These are phyloP conservation scores for Allygus modestus DNA, from an alignment of 2,888 invertebrate species.

Conservation along the genomic window DNA sequence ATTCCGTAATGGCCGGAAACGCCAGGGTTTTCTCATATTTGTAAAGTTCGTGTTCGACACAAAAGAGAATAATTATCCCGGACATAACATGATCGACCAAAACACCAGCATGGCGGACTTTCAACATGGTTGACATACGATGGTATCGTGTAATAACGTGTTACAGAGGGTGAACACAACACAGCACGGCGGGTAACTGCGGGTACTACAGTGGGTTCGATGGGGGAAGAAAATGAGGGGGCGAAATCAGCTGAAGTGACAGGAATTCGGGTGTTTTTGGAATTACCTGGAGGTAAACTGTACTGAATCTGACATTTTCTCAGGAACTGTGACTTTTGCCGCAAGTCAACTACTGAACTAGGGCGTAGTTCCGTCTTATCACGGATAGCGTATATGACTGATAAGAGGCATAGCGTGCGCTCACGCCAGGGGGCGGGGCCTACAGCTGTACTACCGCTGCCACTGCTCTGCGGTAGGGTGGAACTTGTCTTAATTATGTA, in stretches of 20 bases:
- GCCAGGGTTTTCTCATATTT: constrained; percentile 51
- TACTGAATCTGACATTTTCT: too few species aligned
- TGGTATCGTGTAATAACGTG: constrained; percentile 43
- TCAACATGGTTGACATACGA: constrained; percentile 53
- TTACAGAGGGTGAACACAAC: constrained; percentile 29
- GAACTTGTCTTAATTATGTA: not conserved
- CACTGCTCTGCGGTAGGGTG: not conserved
- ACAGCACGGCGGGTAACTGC: not conserved
- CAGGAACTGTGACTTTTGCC: too few species aligned
- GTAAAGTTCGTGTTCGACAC: constrained; percentile 50
- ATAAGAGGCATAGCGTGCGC: not conserved
- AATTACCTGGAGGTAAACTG: too few species aligned
- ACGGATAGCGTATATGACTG: not conserved
- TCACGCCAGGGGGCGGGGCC: not conserved
- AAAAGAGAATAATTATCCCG: constrained; percentile 41
- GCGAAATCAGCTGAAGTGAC: not conserved
- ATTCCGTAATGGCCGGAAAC: constrained; percentile 38
- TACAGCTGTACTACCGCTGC: not conserved
- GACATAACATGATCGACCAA: constrained; percentile 44
- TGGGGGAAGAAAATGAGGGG: not conserved
- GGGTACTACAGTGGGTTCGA: not conserved
- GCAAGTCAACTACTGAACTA: not conserved
- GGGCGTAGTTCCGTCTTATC: not conserved
- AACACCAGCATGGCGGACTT: constrained; percentile 54
- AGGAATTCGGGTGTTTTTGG: too few species aligned